These are phyloP conservation scores for Ara ararauna DNA, from an alignment of 2,797 vertebrate genomes.

Conservation along the genomic window DNA sequence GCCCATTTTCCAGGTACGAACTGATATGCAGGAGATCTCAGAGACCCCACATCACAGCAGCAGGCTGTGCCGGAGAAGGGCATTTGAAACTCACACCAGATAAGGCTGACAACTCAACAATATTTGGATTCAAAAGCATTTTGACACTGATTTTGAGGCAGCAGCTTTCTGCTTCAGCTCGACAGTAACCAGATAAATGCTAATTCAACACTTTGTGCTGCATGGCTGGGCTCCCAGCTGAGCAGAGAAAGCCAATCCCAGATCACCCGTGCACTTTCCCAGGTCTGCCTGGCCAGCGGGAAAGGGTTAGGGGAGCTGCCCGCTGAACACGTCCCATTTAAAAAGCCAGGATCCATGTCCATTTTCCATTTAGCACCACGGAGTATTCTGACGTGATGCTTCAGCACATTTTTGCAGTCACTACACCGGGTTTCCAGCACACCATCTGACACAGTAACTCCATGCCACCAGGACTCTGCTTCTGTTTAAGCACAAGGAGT, in stretches of 20 bases:
- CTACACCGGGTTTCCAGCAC: fast-evolving
- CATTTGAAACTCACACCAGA: background rate
- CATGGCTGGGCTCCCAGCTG: too few relatives aligned
- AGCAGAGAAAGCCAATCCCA: fast-evolving
- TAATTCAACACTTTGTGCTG: too few relatives aligned
- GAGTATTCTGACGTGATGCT: fast-evolving
- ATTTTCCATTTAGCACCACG: too few relatives aligned
- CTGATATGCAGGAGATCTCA: background rate
- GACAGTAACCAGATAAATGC: background rate
- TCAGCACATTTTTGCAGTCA: fast-evolving
- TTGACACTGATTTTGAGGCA: background rate
- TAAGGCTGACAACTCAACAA: background rate
- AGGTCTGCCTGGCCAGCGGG: fast-evolving
- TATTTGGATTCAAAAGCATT: background rate
- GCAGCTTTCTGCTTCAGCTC: background rate
- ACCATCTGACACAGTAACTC: fast-evolving
- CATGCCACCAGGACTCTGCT: fast-evolving
- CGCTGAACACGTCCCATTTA: fast-evolving
- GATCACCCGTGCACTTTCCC: fast-evolving
- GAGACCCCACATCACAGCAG: background rate
- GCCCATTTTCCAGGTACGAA: background rate
- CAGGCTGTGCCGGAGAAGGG: background rate
- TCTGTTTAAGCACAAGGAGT: background rate
- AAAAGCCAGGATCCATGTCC: background rate
- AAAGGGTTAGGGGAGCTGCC: background rate